A percentile compares a stretch with the other conserved stretches of the same genome.
phyloP scores from a whole-genome alignment of 1,140 invertebrate species.

The Leptoteleia sp. region DNA sequence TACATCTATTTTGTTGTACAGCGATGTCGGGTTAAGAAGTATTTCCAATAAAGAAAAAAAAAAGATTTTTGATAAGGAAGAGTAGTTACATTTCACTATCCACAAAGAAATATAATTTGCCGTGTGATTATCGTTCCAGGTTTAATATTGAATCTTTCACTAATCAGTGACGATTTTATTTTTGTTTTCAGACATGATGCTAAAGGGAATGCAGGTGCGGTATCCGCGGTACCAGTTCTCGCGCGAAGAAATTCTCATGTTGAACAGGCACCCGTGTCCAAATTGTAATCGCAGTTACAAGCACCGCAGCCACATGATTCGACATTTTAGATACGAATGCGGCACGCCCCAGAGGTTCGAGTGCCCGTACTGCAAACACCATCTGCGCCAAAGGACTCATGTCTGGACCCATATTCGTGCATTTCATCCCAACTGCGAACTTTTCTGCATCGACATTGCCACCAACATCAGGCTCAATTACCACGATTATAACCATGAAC shows the following conservation, averaged over 20 bases:
- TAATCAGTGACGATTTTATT: conserved; percentile 38
- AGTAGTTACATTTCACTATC: conserved; percentile 44
- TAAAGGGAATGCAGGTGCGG: conserved; percentile 34
- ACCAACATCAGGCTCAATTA: conserved; percentile 72
- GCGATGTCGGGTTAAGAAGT: neutral
- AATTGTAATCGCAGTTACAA: conserved; percentile 83
- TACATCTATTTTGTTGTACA: conserved; percentile 10
- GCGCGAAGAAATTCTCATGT: conserved; percentile 33
- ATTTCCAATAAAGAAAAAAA: conserved; percentile 40
- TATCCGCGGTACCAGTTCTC: conserved; percentile 29
- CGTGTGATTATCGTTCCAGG: conserved; percentile 2
- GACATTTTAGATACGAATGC: conserved; percentile 84
- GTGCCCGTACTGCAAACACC: conserved; percentile 81
- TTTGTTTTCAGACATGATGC: conserved; percentile 54
- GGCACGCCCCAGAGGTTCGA: conserved; percentile 81
- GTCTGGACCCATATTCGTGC: conserved; percentile 77
- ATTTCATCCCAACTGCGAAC: conserved; percentile 72
- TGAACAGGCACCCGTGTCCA: conserved; percentile 78
- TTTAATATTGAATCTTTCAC: neutral
- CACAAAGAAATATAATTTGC: conserved; percentile 18
- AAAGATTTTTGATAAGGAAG: conserved; percentile 36
- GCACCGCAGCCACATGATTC: conserved; percentile 80
- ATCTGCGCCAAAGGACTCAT: conserved; percentile 77
- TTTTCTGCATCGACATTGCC: conserved; percentile 75
- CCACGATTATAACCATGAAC: conserved; percentile 52